These are phyloP conservation scores for Nemoura dubitans DNA, from an alignment of 2,888 invertebrate species.

Conservation along the genomic window DNA sequence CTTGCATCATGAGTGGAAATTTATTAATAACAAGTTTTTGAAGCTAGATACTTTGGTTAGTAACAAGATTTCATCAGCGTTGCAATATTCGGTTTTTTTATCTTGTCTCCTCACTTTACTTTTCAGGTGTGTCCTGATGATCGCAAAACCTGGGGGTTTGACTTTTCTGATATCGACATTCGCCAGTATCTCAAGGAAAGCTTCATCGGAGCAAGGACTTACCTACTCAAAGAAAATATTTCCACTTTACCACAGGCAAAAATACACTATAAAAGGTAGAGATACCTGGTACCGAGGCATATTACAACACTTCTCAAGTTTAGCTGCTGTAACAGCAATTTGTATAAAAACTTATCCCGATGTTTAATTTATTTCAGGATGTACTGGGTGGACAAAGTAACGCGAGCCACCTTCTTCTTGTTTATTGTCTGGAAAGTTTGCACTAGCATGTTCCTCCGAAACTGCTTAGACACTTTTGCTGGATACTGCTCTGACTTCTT, in stretches of 20 bases:
- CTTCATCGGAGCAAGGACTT: conserved; percentile 70
- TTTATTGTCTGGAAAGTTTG: neutral
- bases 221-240: conserved; percentile 73
- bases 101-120: conserved; percentile 58
- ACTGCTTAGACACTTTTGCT: neutral
- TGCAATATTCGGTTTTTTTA: neutral
- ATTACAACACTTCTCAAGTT: neutral
- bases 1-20: conserved; percentile 79
- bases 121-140: conserved; percentile 63
- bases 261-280: conserved; percentile 64
- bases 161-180: conserved; percentile 59
- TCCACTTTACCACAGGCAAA: conserved; percentile 66
- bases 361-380: conserved; percentile 14
- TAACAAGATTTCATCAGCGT: neutral
- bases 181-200: conserved; percentile 62
- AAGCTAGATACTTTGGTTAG: conserved; percentile 56
- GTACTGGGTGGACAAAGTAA: neutral
- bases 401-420: neutral
- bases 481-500: neutral
- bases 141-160: conserved; percentile 67
- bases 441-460: neutral
- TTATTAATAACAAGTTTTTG: conserved; percentile 71
- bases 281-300: neutral
- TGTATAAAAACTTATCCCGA: neutral
- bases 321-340: neutral